Conservation (phyloP, 2,797 vertebrate species). For the Tympanoctomys barrerae region DNA sequence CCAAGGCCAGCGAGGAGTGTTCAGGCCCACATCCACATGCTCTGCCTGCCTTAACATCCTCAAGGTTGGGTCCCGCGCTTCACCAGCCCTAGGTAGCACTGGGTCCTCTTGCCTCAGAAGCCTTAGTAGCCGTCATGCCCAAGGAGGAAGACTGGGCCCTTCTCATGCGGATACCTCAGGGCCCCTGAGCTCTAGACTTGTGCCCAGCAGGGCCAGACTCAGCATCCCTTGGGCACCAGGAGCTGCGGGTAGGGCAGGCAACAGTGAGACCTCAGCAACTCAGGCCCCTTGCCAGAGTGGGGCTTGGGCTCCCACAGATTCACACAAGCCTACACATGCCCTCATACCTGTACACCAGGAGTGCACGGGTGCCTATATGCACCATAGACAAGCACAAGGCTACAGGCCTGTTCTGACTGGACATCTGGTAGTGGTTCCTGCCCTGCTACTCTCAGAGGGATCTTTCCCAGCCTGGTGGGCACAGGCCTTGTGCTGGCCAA, state of each 20-base stretch:
- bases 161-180: not conserved
- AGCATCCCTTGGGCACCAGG: not conserved
- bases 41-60: not conserved
- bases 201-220: not conserved
- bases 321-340: not conserved
- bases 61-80: not conserved
- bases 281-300: not conserved
- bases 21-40: fast-evolving
- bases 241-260: not conserved
- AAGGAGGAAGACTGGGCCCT: too few relatives aligned
- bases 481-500: not conserved
- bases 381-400: not conserved
- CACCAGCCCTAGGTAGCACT: not conserved
- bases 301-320: not conserved
- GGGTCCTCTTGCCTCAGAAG: not conserved
- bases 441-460: not conserved
- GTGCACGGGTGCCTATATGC: fast-evolving
- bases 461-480: not conserved
- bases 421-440: not conserved
- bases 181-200: not conserved
- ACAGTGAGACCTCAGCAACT: fast-evolving
- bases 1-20: not conserved
- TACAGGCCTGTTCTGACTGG: not conserved
- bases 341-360: not conserved
- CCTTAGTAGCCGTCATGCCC: not conserved